Base-by-base conservation (phyloP, 2,888 invertebrate genomes). In the Cyrtodaria siliqua region DNA sequence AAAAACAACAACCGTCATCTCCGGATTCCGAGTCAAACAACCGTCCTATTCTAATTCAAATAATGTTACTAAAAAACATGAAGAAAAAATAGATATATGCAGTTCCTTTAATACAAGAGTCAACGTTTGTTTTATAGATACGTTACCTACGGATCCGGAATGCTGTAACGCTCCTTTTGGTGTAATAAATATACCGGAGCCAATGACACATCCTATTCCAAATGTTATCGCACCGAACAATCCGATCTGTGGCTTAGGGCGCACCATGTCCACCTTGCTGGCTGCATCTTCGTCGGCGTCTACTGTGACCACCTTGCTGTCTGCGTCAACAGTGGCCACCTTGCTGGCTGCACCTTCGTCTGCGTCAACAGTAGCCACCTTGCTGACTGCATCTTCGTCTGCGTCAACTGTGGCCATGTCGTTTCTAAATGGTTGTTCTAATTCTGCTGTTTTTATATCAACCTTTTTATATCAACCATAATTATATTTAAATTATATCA, bases 151-250 rank as follows among this genome's bases (percentile, higher is more conserved):
- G 9, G 76, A 76, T 24, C 70, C 70, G n/a, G 70, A 24, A n/a
- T 56, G 42, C 42, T 47, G 18, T 4, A 76, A 33, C 9, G 76
- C 60, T 18, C 70, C 76, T 14, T 55, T 64, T 27, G 76, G 76
- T 29, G 70, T 56, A 23, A 76, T 53, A 42, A 76, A 76, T 12
- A 76, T 76, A 0, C 76, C 76, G 8, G 76, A 76, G 2, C 76
- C 76, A 42, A 76, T 76, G 56, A 76, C 62, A 8, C 59, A 57
- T 1, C 76, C 76, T 16, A 70, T 40, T 4, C 70, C 70, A 47
- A 76, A 76, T 23, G 76, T 27, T 18, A 66, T 61, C 12, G 76
- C 76, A 18, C 76, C 76, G n/a, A 76, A 40, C 14, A 76, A 27
- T 23, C 70, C 66, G 42, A 76, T 76, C 33, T 66, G 70, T 14